A percentile compares a stretch with the other conserved stretches of the same genome.
Evolutionary conservation across 2,113 vertebrate species (phyloP).

Genomic region (Bos taurus): DNA sequence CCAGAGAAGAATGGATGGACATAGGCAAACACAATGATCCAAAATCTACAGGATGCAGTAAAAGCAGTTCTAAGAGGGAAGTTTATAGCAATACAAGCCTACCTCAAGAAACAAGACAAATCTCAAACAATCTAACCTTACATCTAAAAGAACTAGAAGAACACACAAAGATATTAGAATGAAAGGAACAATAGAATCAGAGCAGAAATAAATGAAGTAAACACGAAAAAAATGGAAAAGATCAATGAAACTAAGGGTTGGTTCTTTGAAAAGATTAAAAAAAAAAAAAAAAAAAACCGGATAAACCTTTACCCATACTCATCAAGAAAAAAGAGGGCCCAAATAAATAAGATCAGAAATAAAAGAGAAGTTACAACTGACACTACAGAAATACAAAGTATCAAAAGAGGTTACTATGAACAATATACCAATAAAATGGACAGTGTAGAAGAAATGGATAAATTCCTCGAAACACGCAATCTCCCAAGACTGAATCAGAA

Average conservation of each 20-base stretch:
- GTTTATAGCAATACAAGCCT: background rate
- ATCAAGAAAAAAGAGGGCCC: background rate
- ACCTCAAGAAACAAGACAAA: background rate
- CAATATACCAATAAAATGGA: background rate
- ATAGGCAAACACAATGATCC: background rate
- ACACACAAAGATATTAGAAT: background rate
- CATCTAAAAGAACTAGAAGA: background rate
- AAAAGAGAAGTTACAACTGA: background rate
- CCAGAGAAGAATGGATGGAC: background rate
- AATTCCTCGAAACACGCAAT: rapidly evolving
- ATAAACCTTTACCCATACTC: background rate
- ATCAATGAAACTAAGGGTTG: background rate
- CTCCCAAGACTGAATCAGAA: background rate
- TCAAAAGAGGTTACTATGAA: background rate
- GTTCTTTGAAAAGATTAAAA: background rate
- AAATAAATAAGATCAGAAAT: background rate
- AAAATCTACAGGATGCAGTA: background rate
- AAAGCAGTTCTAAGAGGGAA: background rate
- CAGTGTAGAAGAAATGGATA: background rate
- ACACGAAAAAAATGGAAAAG: background rate
- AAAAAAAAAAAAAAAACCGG: background rate
- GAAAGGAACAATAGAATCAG: background rate
- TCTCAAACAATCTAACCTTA: background rate
- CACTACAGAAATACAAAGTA: background rate
- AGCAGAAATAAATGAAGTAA: background rate